phyloP scores from a whole-genome alignment of 2,797 vertebrate species.

The Anisognathus igniventris region DNA sequence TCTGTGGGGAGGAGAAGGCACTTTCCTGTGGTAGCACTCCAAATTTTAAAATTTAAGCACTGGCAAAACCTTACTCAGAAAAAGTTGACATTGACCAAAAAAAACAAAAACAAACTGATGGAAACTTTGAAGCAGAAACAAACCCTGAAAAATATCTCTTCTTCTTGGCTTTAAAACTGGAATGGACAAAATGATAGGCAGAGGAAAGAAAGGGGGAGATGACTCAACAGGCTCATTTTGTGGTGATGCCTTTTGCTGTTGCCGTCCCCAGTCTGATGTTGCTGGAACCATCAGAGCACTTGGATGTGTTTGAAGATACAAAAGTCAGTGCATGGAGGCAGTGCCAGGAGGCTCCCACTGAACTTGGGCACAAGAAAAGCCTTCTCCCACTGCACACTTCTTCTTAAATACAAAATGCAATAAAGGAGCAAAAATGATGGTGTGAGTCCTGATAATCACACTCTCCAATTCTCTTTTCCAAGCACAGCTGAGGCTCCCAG shows the following conservation, averaged over 20 bases:
- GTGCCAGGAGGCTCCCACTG: neutral
- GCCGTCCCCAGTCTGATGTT: neutral
- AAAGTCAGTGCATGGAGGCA: neutral
- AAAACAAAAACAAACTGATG: neutral
- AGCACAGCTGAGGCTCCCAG: neutral
- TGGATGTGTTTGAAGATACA: neutral
- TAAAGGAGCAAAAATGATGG: neutral
- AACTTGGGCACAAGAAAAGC: neutral
- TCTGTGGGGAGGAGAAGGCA: neutral
- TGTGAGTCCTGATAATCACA: fast-evolving
- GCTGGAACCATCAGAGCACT: neutral
- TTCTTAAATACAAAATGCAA: neutral
- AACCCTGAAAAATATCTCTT: neutral
- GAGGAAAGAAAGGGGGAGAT: neutral
- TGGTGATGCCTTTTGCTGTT: neutral
- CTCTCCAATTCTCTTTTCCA: neutral
- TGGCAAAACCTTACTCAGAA: neutral
- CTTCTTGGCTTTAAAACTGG: neutral
- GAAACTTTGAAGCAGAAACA: neutral
- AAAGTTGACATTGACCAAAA: neutral
- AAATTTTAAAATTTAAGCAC: neutral
- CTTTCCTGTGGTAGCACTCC: neutral
- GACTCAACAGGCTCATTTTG: fast-evolving
- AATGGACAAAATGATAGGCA: neutral
- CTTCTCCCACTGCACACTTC: neutral